Evolutionary conservation across 2,888 invertebrate species (phyloP).

Genomic region (Keiferia lycopersicella): DNA sequence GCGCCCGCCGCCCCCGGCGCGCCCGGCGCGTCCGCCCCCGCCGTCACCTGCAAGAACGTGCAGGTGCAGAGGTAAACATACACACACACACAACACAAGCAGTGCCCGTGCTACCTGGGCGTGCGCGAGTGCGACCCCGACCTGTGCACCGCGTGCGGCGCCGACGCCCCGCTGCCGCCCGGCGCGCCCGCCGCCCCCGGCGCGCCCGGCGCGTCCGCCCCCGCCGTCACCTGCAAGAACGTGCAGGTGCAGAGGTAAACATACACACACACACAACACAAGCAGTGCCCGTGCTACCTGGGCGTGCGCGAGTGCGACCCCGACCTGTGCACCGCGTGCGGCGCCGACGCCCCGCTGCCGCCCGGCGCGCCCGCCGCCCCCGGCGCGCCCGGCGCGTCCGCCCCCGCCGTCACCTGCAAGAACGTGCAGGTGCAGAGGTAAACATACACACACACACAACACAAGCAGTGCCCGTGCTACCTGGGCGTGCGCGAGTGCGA

Average conservation of each 20-base stretch:
- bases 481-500: too few species aligned
- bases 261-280: too few species aligned
- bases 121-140: too few species aligned
- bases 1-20: constrained; percentile 61
- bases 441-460: too few species aligned
- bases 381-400: constrained; percentile 75
- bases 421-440: constrained; percentile 94
- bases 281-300: constrained; percentile 99
- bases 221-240: constrained; percentile 85
- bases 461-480: constrained; percentile 98
- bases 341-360: not conserved
- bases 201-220: constrained; percentile 75
- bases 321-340: not conserved
- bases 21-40: constrained; percentile 75
- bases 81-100: too few species aligned
- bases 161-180: not conserved
- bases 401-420: constrained; percentile 79
- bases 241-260: constrained; percentile 90
- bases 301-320: not conserved
- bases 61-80: constrained; percentile 88
- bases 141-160: not conserved
- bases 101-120: constrained; percentile 99
- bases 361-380: not conserved
- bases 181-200: not conserved
- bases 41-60: constrained; percentile 88